These are phyloP conservation scores for Ctenoplectra terminalis DNA, from an alignment of 1,140 invertebrate genomes.

Conservation along the genomic window DNA sequence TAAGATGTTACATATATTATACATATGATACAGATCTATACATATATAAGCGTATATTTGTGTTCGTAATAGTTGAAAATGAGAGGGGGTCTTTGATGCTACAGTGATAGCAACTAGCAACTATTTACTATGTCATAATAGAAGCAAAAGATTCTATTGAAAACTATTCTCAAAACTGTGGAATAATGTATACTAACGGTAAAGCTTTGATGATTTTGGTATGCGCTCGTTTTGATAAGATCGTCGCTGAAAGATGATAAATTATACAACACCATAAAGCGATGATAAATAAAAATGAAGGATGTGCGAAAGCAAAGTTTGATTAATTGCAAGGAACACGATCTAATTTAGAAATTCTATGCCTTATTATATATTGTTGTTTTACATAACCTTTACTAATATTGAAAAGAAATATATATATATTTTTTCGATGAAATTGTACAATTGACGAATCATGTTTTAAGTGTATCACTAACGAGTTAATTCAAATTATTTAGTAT, in stretches of 20 bases:
- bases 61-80: conserved; percentile 16
- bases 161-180: conserved; percentile 29
- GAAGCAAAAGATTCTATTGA: conserved; percentile 12
- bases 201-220: conserved; percentile 50
- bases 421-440: background rate
- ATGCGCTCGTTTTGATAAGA: background rate
- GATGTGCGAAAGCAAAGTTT: background rate
- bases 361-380: background rate
- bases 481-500: background rate
- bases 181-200: conserved; percentile 69
- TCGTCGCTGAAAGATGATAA: background rate
- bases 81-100: background rate
- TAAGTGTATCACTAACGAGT: background rate
- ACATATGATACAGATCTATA: background rate
- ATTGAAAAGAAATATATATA: background rate
- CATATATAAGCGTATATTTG: background rate
- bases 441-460: background rate
- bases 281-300: conserved; percentile 9
- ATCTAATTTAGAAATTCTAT: too few species aligned
- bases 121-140: conserved; percentile 35
- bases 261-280: background rate
- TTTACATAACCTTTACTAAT: conserved; percentile 21
- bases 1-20: background rate
- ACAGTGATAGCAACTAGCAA: conserved; percentile 6
- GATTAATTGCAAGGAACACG: background rate